Base-by-base conservation (phyloP, 2,113 vertebrate genomes). In the Salvator merianae region DNA sequence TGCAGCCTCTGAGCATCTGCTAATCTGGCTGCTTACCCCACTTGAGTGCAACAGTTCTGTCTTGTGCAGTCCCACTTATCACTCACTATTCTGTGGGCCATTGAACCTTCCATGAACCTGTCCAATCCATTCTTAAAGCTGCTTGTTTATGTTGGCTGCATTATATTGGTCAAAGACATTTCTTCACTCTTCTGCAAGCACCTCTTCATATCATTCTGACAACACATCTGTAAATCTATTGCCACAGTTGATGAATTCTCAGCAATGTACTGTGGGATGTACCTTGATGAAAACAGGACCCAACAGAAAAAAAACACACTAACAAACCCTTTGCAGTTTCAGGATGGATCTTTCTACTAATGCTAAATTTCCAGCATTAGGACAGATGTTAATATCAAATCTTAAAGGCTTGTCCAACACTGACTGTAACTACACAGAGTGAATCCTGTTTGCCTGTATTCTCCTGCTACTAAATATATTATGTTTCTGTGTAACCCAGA, bases 401-500 rank as follows among this genome's bases (percentile, higher is more conserved):
- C 28, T 24, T 32, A 66, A 18, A 66, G n/a, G 10, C 59, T 82
- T 18, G 50, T 10, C 18, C 14, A 5, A 5, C 28, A n/a, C 7
- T 62, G 28, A n/a, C 38, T 47, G 30, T 9, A 30, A n/a, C 47
- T 59, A 84, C 84, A 90, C 38, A 81, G 32, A 84, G 68, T 50
- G 86, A 87, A 91, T 89, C 88, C 85, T 73, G 77, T 71, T 70
- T 84, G 65, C 84, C 79, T 85, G 84, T 84, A 66, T 84, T 84
- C 79, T 65, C 82, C 75, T 87, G 43, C 81, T 87, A 62, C 79
- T 79, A 76, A 30, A 73, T 30, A 50, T 30, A 26, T 84, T 90
- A 87, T 81, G 83, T 87, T 74, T 86, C 89, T 90, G 81, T 14
- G 77, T 93, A 79, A 92, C 72, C 84, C 90, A 88, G 91, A 88